phyloP scores from a whole-genome alignment of 2,888 invertebrate species.

The Drosophila atripex region DNA sequence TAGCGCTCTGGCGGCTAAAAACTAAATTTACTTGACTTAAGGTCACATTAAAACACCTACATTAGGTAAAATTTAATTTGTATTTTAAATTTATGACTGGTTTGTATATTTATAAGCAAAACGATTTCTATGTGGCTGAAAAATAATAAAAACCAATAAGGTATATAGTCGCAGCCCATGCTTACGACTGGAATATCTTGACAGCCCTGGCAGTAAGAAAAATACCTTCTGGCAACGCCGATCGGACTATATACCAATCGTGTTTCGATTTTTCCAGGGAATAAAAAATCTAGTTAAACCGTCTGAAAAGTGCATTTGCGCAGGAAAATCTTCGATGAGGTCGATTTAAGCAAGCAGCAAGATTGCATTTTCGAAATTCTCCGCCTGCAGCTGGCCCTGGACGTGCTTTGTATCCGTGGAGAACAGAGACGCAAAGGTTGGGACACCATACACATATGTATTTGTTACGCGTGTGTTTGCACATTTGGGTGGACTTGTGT shows the following conservation, averaged over 20 bases:
- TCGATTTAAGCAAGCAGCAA: constrained; percentile 74
- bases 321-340: constrained; percentile 63
- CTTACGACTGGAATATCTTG: neutral
- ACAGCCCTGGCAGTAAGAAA: neutral
- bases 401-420: constrained; percentile 83
- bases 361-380: constrained; percentile 83
- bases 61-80: neutral
- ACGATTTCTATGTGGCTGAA: no score
- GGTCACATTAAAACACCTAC: neutral
- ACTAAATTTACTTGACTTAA: neutral
- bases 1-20: neutral
- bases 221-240: neutral
- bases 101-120: no score
- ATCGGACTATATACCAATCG: constrained; percentile 6
- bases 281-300: constrained; percentile 22
- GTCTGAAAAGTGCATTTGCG: constrained; percentile 42
- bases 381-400: constrained; percentile 83
- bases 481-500: constrained; percentile 6
- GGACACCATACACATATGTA: constrained; percentile 31
- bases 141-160: neutral
- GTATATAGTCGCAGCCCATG: neutral
- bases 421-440: constrained; percentile 84
- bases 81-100: neutral
- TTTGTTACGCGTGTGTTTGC: constrained; percentile 13
- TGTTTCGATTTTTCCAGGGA: constrained; percentile 44